Conservation (phyloP, 2,888 invertebrate genomes). For the Amiota communis region DNA sequence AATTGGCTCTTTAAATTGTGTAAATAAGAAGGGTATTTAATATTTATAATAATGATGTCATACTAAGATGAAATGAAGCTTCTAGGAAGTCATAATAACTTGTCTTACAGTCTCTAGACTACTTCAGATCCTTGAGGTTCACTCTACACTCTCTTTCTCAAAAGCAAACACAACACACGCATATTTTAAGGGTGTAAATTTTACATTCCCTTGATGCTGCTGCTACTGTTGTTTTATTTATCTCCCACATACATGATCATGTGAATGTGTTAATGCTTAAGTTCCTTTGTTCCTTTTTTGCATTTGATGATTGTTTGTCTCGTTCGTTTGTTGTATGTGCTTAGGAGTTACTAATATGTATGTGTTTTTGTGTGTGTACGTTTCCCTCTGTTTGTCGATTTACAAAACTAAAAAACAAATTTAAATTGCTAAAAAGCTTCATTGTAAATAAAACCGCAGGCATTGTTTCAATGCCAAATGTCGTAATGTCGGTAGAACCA, state of each 20-base stretch:
- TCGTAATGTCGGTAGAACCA: not conserved
- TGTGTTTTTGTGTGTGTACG: not conserved
- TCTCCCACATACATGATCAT: too few species aligned
- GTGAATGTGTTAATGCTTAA: too few species aligned
- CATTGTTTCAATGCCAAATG: slow-evolving; percentile 33
- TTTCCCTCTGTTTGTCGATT: slow-evolving; percentile 13
- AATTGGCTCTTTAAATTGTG: too few species aligned
- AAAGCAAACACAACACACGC: not conserved
- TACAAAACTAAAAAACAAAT: slow-evolving; percentile 54
- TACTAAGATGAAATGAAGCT: too few species aligned
- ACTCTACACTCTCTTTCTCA: not conserved
- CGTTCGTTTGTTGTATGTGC: slow-evolving; percentile 9
- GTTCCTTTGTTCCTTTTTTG: slow-evolving; percentile 41
- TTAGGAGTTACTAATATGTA: slow-evolving; percentile 19
- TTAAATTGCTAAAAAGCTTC: slow-evolving; percentile 59
- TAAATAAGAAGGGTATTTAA: too few species aligned
- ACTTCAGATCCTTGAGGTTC: not conserved
- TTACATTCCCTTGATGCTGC: too few species aligned
- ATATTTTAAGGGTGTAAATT: not conserved
- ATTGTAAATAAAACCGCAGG: slow-evolving; percentile 50
- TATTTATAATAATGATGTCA: too few species aligned
- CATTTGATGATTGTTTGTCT: not conserved
- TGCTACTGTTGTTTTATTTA: too few species aligned
- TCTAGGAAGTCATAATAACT: too few species aligned
- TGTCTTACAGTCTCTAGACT: not conserved